Percentiles rank a stretch among this genome's conserved stretches.
Conservation (phyloP, 2,797 vertebrate species). For the Ibycter americanus region DNA sequence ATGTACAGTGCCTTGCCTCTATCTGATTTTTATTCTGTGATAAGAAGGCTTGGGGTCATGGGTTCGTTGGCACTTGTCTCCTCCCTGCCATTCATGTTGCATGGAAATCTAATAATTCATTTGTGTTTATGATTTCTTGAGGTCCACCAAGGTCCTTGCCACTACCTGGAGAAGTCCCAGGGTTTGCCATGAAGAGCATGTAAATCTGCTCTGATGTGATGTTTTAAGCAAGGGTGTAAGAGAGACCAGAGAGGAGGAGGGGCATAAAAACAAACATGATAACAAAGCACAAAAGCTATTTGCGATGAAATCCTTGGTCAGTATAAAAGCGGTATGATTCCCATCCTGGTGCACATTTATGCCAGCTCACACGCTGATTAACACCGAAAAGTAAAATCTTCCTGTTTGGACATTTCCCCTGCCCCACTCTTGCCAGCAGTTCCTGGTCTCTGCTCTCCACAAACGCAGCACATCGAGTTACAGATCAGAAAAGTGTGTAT, state of each 20-base stretch:
- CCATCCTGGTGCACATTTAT: not conserved
- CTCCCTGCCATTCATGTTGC: not conserved
- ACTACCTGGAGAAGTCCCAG: not conserved
- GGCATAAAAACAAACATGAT: not conserved
- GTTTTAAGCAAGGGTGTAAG: not conserved
- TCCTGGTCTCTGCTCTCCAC: not conserved
- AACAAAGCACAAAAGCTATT: not conserved
- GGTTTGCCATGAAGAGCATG: not conserved
- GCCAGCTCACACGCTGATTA: not conserved
- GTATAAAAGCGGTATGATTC: not conserved
- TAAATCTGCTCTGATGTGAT: not conserved
- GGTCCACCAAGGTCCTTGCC: not conserved
- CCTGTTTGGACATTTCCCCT: not conserved
- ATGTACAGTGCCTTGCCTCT: constrained; percentile 45
- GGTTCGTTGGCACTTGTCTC: not conserved
- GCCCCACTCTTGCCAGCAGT: not conserved
- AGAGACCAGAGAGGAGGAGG: not conserved
- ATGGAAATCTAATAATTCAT: not conserved
- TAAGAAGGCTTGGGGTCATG: constrained; percentile 49
- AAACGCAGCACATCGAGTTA: not conserved
- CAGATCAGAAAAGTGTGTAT: not conserved
- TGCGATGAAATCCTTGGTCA: not conserved
- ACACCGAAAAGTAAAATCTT: not conserved
- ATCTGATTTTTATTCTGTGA: constrained; percentile 56
- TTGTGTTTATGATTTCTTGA: not conserved